Base-by-base conservation (phyloP, 2,113 vertebrate genomes). In the Blennius ocellaris region DNA sequence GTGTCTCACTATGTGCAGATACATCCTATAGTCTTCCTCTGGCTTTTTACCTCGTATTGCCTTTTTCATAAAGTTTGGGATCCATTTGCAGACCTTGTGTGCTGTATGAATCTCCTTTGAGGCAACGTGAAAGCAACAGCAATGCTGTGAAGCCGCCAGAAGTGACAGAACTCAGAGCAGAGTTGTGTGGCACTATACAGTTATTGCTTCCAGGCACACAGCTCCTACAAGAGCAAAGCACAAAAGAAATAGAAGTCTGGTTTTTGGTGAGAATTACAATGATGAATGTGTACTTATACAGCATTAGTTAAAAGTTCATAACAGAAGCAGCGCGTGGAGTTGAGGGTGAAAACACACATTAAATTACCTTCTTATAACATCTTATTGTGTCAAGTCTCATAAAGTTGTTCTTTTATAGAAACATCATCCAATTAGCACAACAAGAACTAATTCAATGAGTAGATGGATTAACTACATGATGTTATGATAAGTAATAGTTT, bases 311-410 rank as follows among this genome's bases (percentile, higher is more conserved):
- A 53, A 74, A 41, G 69, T 37, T 11, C 36, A 62, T 53, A 78
- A 53, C 37, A 40, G 21, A 60, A 1, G 38, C 55, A 37, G 21
- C n/a, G 41, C 11, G 30, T 11, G 16, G 16, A 72, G 58, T 37
- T 83, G 68, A 76, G 55, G 58, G 68, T 76, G 39, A 84, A 72
- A 59, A 1, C 11, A 53, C 7, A 16, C 47, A 49, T 21, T 64
- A 40, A 21, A 30, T 21, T 49, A 47, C 11, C 15, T 50, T 5
- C 8, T 50, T 55, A 8, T 12, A 8, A 39, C 37, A 38, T 36
- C 39, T 50, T 21, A 55, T 49, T 44, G 30, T 60, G 45, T 36
- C 38, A 41, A 11, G 14, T n/a, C 16, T 65, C 17, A 39, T 30
- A 43, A 78, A 83, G 17, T 11, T 45, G 41, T 8, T 15, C 54